phyloP scores from a whole-genome alignment of 1,140 invertebrate species.

The Papilio xuthus region DNA sequence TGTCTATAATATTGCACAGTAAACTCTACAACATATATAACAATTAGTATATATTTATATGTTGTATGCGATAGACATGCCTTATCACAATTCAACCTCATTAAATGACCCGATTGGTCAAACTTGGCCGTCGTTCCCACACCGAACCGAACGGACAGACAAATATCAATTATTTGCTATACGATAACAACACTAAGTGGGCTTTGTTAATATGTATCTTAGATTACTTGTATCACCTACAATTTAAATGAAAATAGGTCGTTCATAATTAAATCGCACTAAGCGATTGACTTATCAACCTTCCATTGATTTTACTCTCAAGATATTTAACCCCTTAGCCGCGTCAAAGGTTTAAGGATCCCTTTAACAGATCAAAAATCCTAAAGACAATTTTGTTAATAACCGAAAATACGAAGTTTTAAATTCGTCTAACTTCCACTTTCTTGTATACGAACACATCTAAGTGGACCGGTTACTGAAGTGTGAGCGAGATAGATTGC shows the following conservation, averaged over 20 bases:
- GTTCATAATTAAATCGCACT: not conserved
- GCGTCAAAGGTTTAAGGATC: too few species aligned
- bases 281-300: constrained; percentile 29
- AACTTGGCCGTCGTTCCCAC: constrained; percentile 35
- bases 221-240: constrained; percentile 41
- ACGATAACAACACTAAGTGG: constrained; percentile 49
- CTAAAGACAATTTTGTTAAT: too few species aligned
- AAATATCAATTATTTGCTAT: constrained; percentile 49
- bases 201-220: constrained; percentile 51
- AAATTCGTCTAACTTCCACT: constrained; percentile 39
- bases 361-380: too few species aligned
- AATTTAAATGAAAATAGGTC: constrained; percentile 39
- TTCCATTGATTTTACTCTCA: not conserved
- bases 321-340: too few species aligned
- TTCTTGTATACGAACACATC: constrained; percentile 47
- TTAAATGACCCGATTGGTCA: constrained; percentile 36
- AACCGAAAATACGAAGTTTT: not conserved
- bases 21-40: not conserved
- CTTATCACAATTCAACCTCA: constrained; percentile 31
- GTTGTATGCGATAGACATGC: constrained; percentile 1
- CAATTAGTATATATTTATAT: not conserved
- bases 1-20: not conserved
- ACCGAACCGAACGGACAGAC: constrained; percentile 25
- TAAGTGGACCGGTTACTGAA: constrained; percentile 59
- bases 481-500: constrained; percentile 39